A percentile compares a stretch with the other conserved stretches of the same genome.
phyloP scores from a whole-genome alignment of 2,797 vertebrate species.

The Vespertilio murinus region DNA sequence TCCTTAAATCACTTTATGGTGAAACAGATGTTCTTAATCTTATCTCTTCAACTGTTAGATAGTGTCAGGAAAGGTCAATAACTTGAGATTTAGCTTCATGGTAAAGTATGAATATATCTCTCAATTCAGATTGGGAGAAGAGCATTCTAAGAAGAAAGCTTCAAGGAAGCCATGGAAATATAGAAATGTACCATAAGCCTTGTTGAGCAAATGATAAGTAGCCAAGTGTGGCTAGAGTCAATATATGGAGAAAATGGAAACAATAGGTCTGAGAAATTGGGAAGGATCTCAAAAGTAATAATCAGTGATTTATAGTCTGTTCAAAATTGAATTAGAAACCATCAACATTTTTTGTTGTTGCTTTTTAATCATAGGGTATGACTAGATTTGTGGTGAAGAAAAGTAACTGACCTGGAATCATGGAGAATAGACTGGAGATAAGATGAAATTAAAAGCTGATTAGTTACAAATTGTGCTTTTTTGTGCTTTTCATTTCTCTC shows the following conservation, averaged over 20 bases:
- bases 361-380: not conserved
- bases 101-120: not conserved
- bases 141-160: not conserved
- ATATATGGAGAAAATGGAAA: not conserved
- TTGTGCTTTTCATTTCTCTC: not conserved
- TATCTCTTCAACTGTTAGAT: not conserved
- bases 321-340: not conserved
- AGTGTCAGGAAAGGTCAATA: not conserved
- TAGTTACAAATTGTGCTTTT: not conserved
- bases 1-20: too few relatives aligned
- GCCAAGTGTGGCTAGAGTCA: not conserved
- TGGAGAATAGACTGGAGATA: not conserved
- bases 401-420: not conserved
- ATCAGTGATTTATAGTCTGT: not conserved
- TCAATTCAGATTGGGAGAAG: not conserved
- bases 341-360: not conserved
- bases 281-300: not conserved
- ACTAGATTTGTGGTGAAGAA: not conserved
- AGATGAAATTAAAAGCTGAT: not conserved
- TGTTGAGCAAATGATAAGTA: not conserved
- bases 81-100: not conserved
- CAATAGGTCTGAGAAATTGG: not conserved
- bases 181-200: not conserved
- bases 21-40: not conserved
- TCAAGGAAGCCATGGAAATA: not conserved